Conservation (phyloP, 1,140 invertebrate genomes). For the Drosophila pandora region DNA sequence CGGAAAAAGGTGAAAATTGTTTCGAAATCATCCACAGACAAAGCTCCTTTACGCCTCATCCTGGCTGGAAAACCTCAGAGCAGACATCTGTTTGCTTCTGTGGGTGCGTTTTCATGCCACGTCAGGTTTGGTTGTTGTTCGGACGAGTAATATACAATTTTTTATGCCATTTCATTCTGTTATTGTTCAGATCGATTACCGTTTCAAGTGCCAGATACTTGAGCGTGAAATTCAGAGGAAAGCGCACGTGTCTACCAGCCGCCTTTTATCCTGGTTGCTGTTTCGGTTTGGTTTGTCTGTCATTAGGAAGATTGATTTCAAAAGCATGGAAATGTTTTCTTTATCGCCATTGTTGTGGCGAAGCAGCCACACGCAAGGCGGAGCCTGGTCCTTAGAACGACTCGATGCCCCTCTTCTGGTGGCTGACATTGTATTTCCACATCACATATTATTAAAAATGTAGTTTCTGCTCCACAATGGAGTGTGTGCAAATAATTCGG, state of each 20-base stretch:
- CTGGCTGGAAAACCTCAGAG: constrained; percentile 11
- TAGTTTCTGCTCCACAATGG: not conserved
- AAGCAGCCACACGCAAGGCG: constrained; percentile 47
- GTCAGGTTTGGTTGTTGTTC: constrained; percentile 47
- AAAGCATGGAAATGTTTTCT: constrained; percentile 56
- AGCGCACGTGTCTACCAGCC: constrained; percentile 73
- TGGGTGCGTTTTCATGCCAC: constrained; percentile 34
- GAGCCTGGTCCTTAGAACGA: not conserved
- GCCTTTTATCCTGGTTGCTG: constrained; percentile 25
- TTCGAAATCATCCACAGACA: constrained; percentile 41
- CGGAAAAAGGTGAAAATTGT: constrained; percentile 52
- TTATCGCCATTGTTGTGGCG: constrained; percentile 51
- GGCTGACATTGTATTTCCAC: not conserved
- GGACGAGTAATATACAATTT: constrained; percentile 39
- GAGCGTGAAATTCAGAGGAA: constrained; percentile 64
- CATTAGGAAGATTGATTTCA: constrained; percentile 81
- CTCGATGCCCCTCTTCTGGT: not conserved
- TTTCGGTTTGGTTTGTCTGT: constrained; percentile 52
- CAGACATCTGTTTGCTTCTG: constrained; percentile 36
- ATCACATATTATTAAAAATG: not conserved
- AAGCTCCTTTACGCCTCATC: constrained; percentile 4
- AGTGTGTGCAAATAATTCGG: not conserved
- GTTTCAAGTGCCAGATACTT: constrained; percentile 78
- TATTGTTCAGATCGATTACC: constrained; percentile 78
- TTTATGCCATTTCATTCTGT: constrained; percentile 57